Evolutionary conservation across 2,797 vertebrate species (phyloP).

Genomic region (Champsocephalus gunnari): DNA sequence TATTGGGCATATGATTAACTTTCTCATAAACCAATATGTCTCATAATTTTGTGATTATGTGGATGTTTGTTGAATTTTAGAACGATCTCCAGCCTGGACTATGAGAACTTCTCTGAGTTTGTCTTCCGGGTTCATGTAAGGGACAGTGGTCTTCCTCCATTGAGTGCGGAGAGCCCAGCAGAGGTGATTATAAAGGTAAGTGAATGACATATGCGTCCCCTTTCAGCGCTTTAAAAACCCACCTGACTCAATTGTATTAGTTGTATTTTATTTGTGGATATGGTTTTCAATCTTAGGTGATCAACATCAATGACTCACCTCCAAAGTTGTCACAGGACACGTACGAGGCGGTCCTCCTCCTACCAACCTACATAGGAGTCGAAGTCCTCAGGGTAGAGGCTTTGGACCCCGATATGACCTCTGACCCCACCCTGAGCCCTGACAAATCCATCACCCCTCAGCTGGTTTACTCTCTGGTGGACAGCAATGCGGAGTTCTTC

Average conservation of each 20-base stretch:
- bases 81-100: slow-evolving; percentile 91
- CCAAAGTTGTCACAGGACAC: slow-evolving; percentile 90
- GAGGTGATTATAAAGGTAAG: slow-evolving; percentile 91
- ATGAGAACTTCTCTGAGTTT: slow-evolving; percentile 91
- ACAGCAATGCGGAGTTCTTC: slow-evolving; percentile 90
- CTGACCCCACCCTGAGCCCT: slow-evolving; percentile 69
- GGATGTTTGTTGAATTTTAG: slow-evolving; percentile 63
- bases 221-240: slow-evolving; percentile 4
- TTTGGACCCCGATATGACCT: slow-evolving; percentile 88
- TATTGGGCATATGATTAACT: slow-evolving; percentile 4
- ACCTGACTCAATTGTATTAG: slow-evolving; percentile 21
- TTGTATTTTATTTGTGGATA: neutral
- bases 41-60: neutral
- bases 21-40: neutral
- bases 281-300: slow-evolving; percentile 73
- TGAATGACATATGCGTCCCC: slow-evolving; percentile 7
- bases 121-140: slow-evolving; percentile 92
- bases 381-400: slow-evolving; percentile 90
- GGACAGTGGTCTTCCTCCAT: slow-evolving; percentile 90
- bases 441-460: slow-evolving; percentile 81
- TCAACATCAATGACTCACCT: slow-evolving; percentile 97
- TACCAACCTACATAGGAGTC: slow-evolving; percentile 92
- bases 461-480: slow-evolving; percentile 90
- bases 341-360: slow-evolving; percentile 90
- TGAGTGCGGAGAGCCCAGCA: slow-evolving; percentile 89